These are phyloP conservation scores for Lepisosteus osseus DNA, from an alignment of 2,113 vertebrate species.

Conservation along the genomic window DNA sequence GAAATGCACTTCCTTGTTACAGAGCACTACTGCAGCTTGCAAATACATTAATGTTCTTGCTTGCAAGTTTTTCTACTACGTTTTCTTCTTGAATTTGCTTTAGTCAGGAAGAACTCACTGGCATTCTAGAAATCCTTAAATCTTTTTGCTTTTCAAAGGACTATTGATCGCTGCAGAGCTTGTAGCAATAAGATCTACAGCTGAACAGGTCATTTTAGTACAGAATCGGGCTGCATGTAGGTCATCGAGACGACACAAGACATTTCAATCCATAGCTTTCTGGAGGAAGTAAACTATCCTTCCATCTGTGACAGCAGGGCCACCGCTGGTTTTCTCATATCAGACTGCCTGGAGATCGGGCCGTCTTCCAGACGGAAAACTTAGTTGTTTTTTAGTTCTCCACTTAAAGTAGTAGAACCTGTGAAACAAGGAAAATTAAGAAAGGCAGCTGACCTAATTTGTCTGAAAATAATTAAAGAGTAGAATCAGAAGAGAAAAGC, in stretches of 20 bases:
- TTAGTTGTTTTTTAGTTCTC: not conserved
- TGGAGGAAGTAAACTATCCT: slow-evolving; percentile 51
- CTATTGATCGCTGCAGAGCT: slow-evolving; percentile 33
- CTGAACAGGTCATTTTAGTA: slow-evolving; percentile 38
- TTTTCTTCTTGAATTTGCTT: too few relatives aligned
- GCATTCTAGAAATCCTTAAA: too few relatives aligned
- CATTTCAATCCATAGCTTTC: slow-evolving; percentile 57
- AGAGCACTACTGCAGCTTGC: too few relatives aligned
- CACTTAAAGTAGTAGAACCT: too few relatives aligned
- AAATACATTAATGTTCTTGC: too few relatives aligned
- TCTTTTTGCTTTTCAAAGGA: too few relatives aligned
- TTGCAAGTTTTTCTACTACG: too few relatives aligned
- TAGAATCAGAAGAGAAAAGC: not conserved
- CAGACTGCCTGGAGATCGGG: slow-evolving; percentile 36
- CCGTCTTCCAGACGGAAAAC: slow-evolving; percentile 39
- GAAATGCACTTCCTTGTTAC: too few relatives aligned
- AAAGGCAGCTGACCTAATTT: not conserved
- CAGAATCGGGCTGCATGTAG: slow-evolving; percentile 68
- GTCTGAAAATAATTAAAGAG: not conserved
- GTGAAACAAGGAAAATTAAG: not conserved
- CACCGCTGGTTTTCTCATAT: slow-evolving; percentile 64
- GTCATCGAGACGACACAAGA: slow-evolving; percentile 66
- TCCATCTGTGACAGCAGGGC: slow-evolving; percentile 68
- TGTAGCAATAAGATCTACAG: slow-evolving; percentile 46
- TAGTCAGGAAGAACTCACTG: too few relatives aligned